Conservation (phyloP, 2,113 vertebrate genomes). For the Gnathonemus longibarbis region DNA sequence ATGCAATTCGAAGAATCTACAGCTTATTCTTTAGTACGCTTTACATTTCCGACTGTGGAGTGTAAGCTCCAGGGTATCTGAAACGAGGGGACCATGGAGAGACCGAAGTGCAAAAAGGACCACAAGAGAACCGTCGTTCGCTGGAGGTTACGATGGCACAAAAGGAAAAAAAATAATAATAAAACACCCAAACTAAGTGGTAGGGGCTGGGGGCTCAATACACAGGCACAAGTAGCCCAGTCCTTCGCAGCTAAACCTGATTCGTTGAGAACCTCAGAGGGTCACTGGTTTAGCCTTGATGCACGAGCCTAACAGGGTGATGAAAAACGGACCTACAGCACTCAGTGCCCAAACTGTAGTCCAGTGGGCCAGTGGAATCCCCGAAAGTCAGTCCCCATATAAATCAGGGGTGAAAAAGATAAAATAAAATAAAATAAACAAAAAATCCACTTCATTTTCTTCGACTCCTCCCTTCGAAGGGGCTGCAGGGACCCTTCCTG, state of each 20-base stretch:
- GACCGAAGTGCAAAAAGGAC: neutral
- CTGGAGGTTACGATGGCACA: constrained; percentile 9
- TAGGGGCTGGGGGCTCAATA: neutral
- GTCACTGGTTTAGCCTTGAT: neutral
- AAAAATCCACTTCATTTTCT: neutral
- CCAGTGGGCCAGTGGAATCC: neutral
- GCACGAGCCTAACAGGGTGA: neutral
- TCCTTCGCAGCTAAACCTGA: neutral
- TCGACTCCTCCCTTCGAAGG: neutral
- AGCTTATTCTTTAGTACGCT: neutral
- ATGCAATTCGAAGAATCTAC: neutral
- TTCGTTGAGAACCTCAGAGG: neutral
- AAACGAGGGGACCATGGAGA: neutral
- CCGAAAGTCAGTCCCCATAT: neutral
- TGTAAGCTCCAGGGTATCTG: neutral
- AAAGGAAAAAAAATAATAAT: neutral
- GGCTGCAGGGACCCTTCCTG: neutral
- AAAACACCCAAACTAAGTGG: neutral
- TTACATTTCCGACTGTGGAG: neutral
- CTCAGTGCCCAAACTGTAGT: constrained; percentile 2
- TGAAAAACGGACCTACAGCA: neutral
- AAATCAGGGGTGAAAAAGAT: constrained; percentile 25
- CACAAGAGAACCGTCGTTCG: neutral
- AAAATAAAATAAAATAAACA: constrained; percentile 38
- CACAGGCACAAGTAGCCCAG: neutral